These are phyloP conservation scores for Chrysolina oricalcia DNA, from an alignment of 2,888 invertebrate genomes.

Conservation along the genomic window DNA sequence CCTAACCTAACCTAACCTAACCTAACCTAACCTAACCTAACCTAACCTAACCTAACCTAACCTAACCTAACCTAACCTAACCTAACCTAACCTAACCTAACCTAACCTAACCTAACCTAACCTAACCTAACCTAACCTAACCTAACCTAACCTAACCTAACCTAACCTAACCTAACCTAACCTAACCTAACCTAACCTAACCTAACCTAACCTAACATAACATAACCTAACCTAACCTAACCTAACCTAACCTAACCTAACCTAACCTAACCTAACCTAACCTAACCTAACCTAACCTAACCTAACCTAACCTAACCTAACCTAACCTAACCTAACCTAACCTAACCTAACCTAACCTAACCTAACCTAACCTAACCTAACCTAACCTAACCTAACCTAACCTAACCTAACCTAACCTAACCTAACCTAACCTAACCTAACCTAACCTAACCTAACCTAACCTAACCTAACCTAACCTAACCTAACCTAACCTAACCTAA, in stretches of 20 bases:
- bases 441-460: constrained; percentile 21
- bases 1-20: constrained; percentile 21
- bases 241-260: constrained; percentile 10
- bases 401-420: too few species aligned
- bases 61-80: constrained; percentile 5
- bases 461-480: constrained; percentile 2
- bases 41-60: constrained; percentile 4
- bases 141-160: not conserved
- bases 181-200: constrained; percentile 21
- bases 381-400: constrained; percentile 24
- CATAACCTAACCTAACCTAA: too few species aligned
- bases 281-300: constrained; percentile 12
- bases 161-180: constrained; percentile 22
- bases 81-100: constrained; percentile 18
- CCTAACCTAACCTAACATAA: too few species aligned
- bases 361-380: constrained; percentile 11
- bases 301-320: constrained; percentile 11
- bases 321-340: constrained; percentile 5
- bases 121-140: constrained; percentile 17
- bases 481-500: constrained; percentile 22
- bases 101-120: not conserved
- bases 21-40: not conserved
- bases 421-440: constrained; percentile 26
- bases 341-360: constrained; percentile 7
- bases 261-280: constrained; percentile 13